Conservation (phyloP, 2,888 invertebrate genomes). For the Leuctra nigra region DNA sequence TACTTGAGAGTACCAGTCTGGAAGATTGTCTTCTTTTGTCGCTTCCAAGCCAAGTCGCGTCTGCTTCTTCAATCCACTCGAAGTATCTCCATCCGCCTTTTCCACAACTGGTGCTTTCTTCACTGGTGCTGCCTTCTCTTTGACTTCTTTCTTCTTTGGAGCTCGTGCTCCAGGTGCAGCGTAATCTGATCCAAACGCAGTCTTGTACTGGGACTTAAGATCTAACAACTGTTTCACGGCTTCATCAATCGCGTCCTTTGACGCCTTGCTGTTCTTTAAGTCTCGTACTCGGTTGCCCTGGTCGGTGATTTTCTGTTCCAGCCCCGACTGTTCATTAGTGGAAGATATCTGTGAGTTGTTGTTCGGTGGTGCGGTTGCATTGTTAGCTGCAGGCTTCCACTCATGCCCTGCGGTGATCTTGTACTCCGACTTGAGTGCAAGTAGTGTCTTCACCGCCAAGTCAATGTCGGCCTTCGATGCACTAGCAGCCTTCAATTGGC, state of each 20-base stretch:
- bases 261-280: constrained; percentile 21
- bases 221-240: constrained; percentile 39
- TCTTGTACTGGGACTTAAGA: constrained; percentile 43
- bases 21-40: constrained; percentile 83
- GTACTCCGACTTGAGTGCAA: constrained; percentile 50
- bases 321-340: background rate
- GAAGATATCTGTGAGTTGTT: background rate
- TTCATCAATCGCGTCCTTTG: constrained; percentile 36
- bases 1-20: constrained; percentile 98
- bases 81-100: constrained; percentile 30
- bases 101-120: constrained; percentile 18
- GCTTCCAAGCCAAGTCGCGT: constrained; percentile 91
- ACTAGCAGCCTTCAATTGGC: constrained; percentile 51
- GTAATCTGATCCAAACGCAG: constrained; percentile 41
- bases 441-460: constrained; percentile 48
- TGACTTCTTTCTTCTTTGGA: constrained; percentile 21
- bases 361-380: background rate
- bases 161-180: constrained; percentile 32
- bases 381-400: constrained; percentile 38
- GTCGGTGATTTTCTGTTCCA: constrained; percentile 23
- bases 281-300: constrained; percentile 27
- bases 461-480: constrained; percentile 49
- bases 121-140: constrained; percentile 15
- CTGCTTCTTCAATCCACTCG: constrained; percentile 69
- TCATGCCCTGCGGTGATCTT: constrained; percentile 51